Conservation (phyloP, 2,113 vertebrate species). For the Emydocephalus ijimae region DNA sequence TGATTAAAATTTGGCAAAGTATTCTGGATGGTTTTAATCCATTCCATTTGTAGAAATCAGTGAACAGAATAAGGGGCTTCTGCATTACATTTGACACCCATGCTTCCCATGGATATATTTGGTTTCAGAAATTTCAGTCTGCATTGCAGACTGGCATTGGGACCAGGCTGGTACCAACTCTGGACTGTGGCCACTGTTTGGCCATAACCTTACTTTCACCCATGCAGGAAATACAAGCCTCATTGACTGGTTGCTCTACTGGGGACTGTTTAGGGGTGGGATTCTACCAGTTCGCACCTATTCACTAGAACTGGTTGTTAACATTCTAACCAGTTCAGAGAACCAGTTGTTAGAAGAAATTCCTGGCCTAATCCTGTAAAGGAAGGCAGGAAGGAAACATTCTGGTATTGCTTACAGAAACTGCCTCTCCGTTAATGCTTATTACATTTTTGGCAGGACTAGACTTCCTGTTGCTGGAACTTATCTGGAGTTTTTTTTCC, state of each 20-base stretch:
- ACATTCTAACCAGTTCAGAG: too few species aligned
- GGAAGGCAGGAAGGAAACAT: too few species aligned
- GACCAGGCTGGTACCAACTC: neutral
- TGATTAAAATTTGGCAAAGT: neutral
- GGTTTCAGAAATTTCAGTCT: neutral
- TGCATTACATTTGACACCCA: neutral
- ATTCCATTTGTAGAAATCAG: neutral
- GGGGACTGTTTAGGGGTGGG: too few species aligned
- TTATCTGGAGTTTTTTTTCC: too few species aligned
- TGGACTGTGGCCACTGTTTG: neutral
- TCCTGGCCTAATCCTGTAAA: too few species aligned
- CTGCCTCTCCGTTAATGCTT: too few species aligned
- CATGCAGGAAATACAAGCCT: neutral
- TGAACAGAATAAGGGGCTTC: neutral
- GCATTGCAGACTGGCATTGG: neutral
- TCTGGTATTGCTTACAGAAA: too few species aligned
- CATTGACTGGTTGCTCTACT: neutral
- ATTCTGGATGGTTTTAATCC: neutral
- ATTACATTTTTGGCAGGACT: too few species aligned
- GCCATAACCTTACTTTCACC: neutral
- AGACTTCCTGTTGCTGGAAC: too few species aligned
- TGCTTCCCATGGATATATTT: neutral
- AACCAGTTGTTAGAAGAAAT: too few species aligned
- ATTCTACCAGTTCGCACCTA: too few species aligned
- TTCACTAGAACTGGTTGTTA: too few species aligned